Base-by-base conservation (phyloP, 2,113 vertebrate species). In the Panurus biarmicus region DNA sequence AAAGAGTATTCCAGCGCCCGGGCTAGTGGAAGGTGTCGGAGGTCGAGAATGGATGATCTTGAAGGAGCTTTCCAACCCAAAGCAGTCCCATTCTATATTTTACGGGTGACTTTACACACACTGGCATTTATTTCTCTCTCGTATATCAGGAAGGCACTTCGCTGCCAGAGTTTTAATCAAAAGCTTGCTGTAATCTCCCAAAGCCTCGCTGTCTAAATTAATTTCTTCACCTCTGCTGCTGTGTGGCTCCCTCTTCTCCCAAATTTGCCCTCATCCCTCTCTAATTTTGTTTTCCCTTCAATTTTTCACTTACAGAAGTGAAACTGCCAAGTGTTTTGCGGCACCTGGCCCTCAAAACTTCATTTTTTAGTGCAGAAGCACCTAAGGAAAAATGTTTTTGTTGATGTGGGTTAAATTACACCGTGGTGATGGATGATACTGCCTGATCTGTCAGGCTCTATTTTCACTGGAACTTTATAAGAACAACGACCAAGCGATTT, bases 101-200 rank as follows among this genome's bases (percentile, higher is more conserved):
- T 11, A 56, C 10, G 6, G 44, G 36, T 9, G 44, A 25, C 12
- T 81, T 69, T 33, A 61, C 45, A 21, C 56, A 10, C n/a, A 0
- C n/a, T 7, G 47, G 12, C 29, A 28, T 54, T 75, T 69, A 21
- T 50, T 90, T 67, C n/a, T 20, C 10, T 45, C 8, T 22, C 19
- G 2, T 7, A 4, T 1, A 5, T 8, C 15, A 66, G 24, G 18
- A 71, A 54, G 36, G 50, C 25, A 15, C 5, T 2, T 6, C 45
- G 20, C 5, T 7, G 31, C 11, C 25, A 3, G 12, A 15, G 33
- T 12, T 87, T 35, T 13, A 38, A 45, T 35, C 35, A 3, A 60
- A 80, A 84, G 24, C 14, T 22, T 29, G 23, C 45, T 28, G 44
- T 22, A 2, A 38, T n/a, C 54, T 31, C 86, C 66, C 42, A 17